phyloP scores from a whole-genome alignment of 1,140 invertebrate species.

The Helicoverpa armigera region DNA sequence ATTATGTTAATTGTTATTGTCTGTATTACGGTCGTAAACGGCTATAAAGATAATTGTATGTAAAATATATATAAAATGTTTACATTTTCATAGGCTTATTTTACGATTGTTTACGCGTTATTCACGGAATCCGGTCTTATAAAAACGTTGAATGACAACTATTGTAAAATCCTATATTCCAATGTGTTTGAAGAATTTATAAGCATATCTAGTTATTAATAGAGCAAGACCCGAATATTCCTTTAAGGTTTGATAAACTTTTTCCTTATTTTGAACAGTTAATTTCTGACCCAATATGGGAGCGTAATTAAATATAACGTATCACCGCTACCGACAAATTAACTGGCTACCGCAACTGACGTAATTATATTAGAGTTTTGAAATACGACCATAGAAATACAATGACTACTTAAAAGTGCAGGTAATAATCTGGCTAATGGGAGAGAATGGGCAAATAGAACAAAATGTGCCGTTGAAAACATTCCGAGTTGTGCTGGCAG shows the following conservation, averaged over 20 bases:
- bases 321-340: not conserved
- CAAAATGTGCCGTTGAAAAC: slow-evolving; percentile 11
- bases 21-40: slow-evolving; percentile 39
- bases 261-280: slow-evolving; percentile 13
- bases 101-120: not conserved
- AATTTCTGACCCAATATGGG: not conserved
- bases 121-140: slow-evolving; percentile 4
- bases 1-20: slow-evolving; percentile 63
- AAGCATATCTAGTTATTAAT: not conserved
- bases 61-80: slow-evolving; percentile 31
- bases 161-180: not conserved
- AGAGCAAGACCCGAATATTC: not conserved
- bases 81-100: slow-evolving; percentile 27
- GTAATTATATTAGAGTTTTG: no score
- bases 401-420: not conserved
- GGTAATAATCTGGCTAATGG: not conserved
- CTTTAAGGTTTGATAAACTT: not conserved
- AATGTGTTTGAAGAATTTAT: not conserved
- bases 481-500: not conserved
- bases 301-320: not conserved
- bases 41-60: slow-evolving; percentile 49
- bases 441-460: slow-evolving; percentile 10
- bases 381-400: no score
- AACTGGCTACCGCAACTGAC: no score
- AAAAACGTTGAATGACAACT: not conserved